Evolutionary conservation across 2,797 vertebrate species (phyloP).

Genomic region (Gobionotothen gibberifrons): DNA sequence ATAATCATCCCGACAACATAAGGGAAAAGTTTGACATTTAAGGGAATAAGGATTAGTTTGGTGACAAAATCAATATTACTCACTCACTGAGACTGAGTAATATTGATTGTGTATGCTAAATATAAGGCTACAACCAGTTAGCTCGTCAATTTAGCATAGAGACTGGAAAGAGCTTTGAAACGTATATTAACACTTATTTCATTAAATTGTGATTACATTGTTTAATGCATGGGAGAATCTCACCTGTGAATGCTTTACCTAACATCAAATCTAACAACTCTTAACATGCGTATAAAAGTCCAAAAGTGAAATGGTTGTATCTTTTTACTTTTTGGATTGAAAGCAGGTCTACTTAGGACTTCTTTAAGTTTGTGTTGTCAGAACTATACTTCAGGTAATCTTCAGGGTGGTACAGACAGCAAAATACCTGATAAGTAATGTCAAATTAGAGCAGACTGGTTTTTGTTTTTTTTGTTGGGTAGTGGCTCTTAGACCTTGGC

Average conservation of each 20-base stretch:
- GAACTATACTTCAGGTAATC: too few relatives aligned
- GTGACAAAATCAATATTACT: slow-evolving; percentile 2
- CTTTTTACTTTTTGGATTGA: too few relatives aligned
- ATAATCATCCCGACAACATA: slow-evolving; percentile 2
- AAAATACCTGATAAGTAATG: background rate
- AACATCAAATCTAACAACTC: background rate
- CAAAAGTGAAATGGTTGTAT: too few relatives aligned
- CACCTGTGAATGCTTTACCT: background rate
- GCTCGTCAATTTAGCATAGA: background rate
- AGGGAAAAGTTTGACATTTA: slow-evolving; percentile 17
- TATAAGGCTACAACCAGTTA: slow-evolving; percentile 1
- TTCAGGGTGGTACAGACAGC: background rate
- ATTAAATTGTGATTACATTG: background rate
- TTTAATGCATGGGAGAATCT: background rate
- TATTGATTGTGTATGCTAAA: background rate
- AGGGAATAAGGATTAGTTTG: background rate
- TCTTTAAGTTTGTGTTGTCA: too few relatives aligned
- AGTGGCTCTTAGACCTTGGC: background rate
- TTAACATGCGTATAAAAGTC: background rate
- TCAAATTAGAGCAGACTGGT: background rate
- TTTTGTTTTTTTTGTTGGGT: background rate
- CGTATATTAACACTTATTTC: background rate
- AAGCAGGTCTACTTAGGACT: too few relatives aligned
- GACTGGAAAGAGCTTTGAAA: background rate
- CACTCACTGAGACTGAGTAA: background rate